Conservation (phyloP, 2,888 invertebrate species). For the Blera fallax region DNA sequence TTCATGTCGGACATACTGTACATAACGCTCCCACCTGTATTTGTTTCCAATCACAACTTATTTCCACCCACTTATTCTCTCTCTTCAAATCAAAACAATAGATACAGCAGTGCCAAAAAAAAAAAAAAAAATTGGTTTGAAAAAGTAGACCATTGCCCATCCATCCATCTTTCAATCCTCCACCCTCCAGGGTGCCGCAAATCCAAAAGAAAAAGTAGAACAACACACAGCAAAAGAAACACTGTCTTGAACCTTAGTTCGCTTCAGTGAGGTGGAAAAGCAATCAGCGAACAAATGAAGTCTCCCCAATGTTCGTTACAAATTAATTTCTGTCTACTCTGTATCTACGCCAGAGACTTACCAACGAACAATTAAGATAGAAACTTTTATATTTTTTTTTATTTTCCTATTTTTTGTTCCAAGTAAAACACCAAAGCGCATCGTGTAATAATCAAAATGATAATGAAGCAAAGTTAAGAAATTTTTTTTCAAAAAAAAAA, state of each 20-base stretch:
- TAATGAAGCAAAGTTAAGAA: constrained; percentile 58
- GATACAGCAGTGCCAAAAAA: background rate
- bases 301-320: constrained; percentile 22
- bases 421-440: constrained; percentile 29
- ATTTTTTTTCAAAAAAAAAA: background rate
- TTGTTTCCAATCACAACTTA: constrained; percentile 1
- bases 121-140: background rate
- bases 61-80: background rate
- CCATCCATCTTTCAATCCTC: background rate
- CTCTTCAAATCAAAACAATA: background rate
- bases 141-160: background rate
- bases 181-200: background rate
- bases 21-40: background rate
- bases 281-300: constrained; percentile 62
- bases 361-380: constrained; percentile 34
- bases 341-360: background rate
- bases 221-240: background rate
- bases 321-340: constrained; percentile 45
- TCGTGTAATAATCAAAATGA: constrained; percentile 61
- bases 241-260: background rate
- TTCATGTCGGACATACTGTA: background rate
- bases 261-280: constrained; percentile 33
- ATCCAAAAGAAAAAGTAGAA: background rate
- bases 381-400: background rate
- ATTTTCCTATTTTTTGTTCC: background rate